Evolutionary conservation across 2,797 vertebrate species (phyloP).

Genomic region (Danio jaintianensis): DNA sequence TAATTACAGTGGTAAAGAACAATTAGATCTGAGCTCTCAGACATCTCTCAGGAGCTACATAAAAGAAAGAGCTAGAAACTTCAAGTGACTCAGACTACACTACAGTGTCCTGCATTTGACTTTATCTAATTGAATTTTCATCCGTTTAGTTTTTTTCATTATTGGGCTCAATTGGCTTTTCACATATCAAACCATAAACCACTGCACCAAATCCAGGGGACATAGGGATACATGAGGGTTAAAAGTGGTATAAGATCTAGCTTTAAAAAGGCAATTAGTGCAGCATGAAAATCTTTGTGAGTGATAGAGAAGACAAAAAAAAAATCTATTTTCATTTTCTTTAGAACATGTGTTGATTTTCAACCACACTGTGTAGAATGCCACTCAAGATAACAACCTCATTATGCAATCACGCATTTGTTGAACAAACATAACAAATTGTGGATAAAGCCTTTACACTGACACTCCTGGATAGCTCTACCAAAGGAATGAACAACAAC

Average conservation of each 20-base stretch:
- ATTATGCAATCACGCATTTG: neutral
- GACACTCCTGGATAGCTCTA: conserved; percentile 4
- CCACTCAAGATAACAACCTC: conserved; percentile 5
- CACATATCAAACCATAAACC: neutral
- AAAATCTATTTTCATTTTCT: neutral
- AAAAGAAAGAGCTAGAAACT: conserved; percentile 22
- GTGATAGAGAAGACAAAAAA: neutral
- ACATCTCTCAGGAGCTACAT: conserved; percentile 44
- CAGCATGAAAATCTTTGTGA: neutral
- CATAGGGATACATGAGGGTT: neutral
- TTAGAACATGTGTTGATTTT: neutral
- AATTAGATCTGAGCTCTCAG: conserved; percentile 56
- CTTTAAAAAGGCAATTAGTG: conserved; percentile 6
- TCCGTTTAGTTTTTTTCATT: neutral
- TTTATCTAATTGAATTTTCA: conserved; percentile 12
- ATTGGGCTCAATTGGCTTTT: neutral
- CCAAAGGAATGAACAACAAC: conserved; percentile 7
- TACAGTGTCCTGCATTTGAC: neutral
- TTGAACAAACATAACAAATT: conserved; percentile 8
- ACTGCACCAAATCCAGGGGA: neutral
- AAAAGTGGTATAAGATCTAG: neutral
- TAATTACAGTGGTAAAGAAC: conserved; percentile 60
- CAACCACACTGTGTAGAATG: neutral
- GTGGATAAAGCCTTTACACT: neutral
- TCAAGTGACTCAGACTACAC: neutral